Conservation (phyloP, 1,140 invertebrate species). For the Drosophila burlai region DNA sequence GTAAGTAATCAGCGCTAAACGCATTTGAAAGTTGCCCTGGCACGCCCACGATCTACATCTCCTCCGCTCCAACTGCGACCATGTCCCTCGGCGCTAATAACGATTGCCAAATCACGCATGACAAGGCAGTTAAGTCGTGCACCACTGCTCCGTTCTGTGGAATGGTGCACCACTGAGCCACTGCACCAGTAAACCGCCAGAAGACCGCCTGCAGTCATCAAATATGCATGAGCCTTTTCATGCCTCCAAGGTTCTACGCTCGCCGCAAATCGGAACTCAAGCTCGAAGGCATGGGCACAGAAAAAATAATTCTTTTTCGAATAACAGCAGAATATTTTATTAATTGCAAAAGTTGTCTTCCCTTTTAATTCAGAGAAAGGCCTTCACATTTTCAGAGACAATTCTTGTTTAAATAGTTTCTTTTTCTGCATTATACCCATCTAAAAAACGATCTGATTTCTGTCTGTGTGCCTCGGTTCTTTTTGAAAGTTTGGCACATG, state of each 20-base stretch:
- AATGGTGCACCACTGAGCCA: slow-evolving; percentile 14
- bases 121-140: slow-evolving; percentile 65
- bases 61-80: not conserved
- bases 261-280: slow-evolving; percentile 21
- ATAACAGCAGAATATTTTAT: too few relatives aligned
- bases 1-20: slow-evolving; percentile 87
- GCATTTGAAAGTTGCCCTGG: slow-evolving; percentile 71
- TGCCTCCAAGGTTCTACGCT: slow-evolving; percentile 66
- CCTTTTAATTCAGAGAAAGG: not conserved
- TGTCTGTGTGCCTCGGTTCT: slow-evolving; percentile 33
- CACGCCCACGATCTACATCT: slow-evolving; percentile 58
- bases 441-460: not conserved
- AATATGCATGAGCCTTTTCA: slow-evolving; percentile 58
- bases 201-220: slow-evolving; percentile 59
- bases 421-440: not conserved
- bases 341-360: not conserved
- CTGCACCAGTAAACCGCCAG: slow-evolving; percentile 16
- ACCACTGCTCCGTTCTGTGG: slow-evolving; percentile 20
- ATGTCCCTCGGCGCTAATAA: slow-evolving; percentile 49
- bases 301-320: not conserved
- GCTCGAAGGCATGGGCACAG: slow-evolving; percentile 54
- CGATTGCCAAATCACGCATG: slow-evolving; percentile 70
- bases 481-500: slow-evolving; percentile 71
- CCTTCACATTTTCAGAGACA: not conserved
- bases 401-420: not conserved